Evolutionary conservation across 2,113 vertebrate species (phyloP), one percentile per base, ranked within the genome.

Genomic region (Pelvicachromis taeniatus): DNA sequence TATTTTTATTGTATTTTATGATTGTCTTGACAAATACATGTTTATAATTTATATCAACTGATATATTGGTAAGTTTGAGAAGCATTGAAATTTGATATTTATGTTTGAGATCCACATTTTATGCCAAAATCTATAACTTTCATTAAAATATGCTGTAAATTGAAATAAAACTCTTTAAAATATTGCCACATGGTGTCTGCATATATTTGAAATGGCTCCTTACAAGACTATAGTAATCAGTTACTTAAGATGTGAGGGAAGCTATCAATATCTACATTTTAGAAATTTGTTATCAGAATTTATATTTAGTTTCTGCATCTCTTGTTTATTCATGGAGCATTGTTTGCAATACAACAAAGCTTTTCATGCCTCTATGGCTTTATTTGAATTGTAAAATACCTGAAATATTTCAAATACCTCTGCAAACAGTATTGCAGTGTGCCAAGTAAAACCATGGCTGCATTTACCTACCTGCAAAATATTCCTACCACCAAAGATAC

Each of bases 1-100:
- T 52, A 58, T 65, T 83, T 59, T 63, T 81, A 58, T 35, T 81
- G 55, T 90, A 56, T 80, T 82, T 81, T 88, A 78, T 87, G 81
- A 4, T 78, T 78, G 81, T 85, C 38, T 75, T 70, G 77, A 75
- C 79, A 81, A 90, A 87, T 77, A 86, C 58, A 85, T 86, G 80
- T 89, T 85, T 93, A 88, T 93, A 93, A 89, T 88, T 93, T 93
- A 92, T 92, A 84, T 56, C 52, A 75, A 33, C 45, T 75, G 70
- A 75, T 33, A 75, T 50, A 81, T 89, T 75, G 81, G 65, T 88
- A 73, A n/a, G 26, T n/a, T 75, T 75, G 85, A 50, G 54, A 90
- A 85, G 84, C 54, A 87, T 80, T 91, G 87, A 82, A 52, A 75
- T 75, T 85, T 90, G n/a, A 84, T 91, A 93, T 95, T 95, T 95